phyloP scores from a whole-genome alignment of 2,113 vertebrate species.

The Pipa parva region DNA sequence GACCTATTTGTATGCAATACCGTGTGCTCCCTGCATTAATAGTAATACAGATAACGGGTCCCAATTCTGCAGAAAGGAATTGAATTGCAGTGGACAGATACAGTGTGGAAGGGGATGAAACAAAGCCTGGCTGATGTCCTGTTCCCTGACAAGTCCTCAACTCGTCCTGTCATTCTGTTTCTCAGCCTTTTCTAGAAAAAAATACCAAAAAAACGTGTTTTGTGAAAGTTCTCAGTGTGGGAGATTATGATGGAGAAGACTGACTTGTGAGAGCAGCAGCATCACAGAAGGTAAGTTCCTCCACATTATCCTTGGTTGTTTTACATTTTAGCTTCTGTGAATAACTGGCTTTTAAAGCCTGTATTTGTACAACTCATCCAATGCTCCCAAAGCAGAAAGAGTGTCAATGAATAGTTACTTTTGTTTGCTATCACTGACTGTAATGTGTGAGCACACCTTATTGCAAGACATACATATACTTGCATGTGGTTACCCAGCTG shows the following conservation, averaged over 20 bases:
- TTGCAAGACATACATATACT: not conserved
- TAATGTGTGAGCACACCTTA: not conserved
- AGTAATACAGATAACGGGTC: conserved; percentile 61
- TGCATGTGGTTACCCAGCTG: too few species aligned
- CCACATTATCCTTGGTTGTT: not conserved
- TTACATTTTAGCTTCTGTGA: conserved; percentile 14
- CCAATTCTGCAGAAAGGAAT: conserved; percentile 66
- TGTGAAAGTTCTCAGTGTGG: conserved; percentile 73
- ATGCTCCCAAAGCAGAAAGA: not conserved
- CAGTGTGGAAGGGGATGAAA: conserved; percentile 35
- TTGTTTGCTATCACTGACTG: not conserved
- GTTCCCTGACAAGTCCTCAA: conserved; percentile 7
- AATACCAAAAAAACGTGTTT: conserved; percentile 42
- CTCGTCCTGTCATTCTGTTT: conserved; percentile 21
- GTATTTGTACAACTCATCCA: not conserved
- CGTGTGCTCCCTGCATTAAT: conserved; percentile 67
- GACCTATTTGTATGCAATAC: conserved; percentile 71
- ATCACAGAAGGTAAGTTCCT: conserved; percentile 56
- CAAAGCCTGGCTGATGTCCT: conserved; percentile 34
- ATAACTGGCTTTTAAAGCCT: conserved; percentile 8
- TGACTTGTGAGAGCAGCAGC: conserved; percentile 55
- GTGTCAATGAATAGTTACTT: not conserved
- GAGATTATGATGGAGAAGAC: conserved; percentile 58
- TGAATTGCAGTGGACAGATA: conserved; percentile 50
- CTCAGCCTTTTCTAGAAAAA: too few species aligned